Percentiles rank a stretch among this genome's conserved stretches.
These are phyloP conservation scores for Heterotilapia buettikoferi DNA, from an alignment of 2,113 vertebrate species.

Conservation along the genomic window DNA sequence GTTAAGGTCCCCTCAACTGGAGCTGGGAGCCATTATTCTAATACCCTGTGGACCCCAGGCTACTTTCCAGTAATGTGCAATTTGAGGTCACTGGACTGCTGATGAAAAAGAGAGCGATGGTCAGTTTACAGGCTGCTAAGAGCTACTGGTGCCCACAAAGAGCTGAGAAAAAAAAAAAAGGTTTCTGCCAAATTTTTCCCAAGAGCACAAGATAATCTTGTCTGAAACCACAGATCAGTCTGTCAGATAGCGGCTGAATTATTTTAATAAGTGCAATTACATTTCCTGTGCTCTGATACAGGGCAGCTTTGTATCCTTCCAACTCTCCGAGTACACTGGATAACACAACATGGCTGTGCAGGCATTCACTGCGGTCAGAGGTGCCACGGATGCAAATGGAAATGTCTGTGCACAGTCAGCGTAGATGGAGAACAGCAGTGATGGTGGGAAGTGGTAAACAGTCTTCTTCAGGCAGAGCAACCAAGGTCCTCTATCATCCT, in stretches of 20 bases:
- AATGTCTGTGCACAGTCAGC: not conserved
- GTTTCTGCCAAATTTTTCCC: not conserved
- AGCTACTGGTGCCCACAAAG: not conserved
- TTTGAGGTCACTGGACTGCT: not conserved
- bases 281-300: not conserved
- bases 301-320: not conserved
- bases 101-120: not conserved
- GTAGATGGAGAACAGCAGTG: slow-evolving; percentile 9
- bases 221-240: not conserved
- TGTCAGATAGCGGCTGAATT: not conserved
- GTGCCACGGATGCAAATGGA: not conserved
- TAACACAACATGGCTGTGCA: not conserved
- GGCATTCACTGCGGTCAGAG: not conserved
- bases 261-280: slow-evolving; percentile 27
- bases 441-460: not conserved
- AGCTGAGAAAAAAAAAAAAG: not conserved
- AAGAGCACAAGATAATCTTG: not conserved
- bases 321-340: not conserved
- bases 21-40: not conserved
- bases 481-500: slow-evolving; percentile 15
- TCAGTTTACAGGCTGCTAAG: not conserved
- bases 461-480: slow-evolving; percentile 1
- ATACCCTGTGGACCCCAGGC: not conserved
- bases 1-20: not conserved
- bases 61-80: slow-evolving; percentile 11